phyloP scores from a whole-genome alignment of 1,140 invertebrate species.

The Octopus bimaculoides region DNA sequence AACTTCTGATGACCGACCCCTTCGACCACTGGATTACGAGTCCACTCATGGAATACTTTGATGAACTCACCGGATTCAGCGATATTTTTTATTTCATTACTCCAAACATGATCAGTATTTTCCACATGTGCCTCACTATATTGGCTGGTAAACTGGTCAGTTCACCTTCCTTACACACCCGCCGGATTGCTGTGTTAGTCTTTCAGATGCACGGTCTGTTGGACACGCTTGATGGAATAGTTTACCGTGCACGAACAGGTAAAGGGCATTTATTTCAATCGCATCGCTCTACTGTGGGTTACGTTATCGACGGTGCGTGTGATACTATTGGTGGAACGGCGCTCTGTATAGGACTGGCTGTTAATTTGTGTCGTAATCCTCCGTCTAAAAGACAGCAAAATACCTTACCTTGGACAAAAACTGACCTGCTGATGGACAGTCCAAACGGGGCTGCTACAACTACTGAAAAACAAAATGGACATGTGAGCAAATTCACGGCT shows the following conservation, averaged over 20 bases:
- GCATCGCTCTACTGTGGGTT: conserved; percentile 43
- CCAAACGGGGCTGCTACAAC: background rate
- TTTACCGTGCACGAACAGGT: conserved; percentile 41
- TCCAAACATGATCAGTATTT: conserved; percentile 51
- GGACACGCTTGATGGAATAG: conserved; percentile 50
- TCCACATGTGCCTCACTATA: conserved; percentile 43
- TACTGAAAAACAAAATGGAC: conserved; percentile 9
- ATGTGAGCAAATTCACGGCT: conserved; percentile 38
- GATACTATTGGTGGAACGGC: conserved; percentile 44
- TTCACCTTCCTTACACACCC: conserved; percentile 39
- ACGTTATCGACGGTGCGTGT: conserved; percentile 43
- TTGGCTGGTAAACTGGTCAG: conserved; percentile 44
- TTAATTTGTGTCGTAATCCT: conserved; percentile 14
- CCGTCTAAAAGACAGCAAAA: conserved; percentile 1
- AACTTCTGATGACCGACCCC: conserved; percentile 50
- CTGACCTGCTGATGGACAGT: conserved; percentile 10
- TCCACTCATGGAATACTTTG: conserved; percentile 46
- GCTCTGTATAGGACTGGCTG: conserved; percentile 23
- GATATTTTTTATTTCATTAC: conserved; percentile 49
- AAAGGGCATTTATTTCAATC: conserved; percentile 39
- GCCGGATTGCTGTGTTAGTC: conserved; percentile 43
- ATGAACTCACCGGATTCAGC: conserved; percentile 46
- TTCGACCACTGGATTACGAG: conserved; percentile 44
- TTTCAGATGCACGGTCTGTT: conserved; percentile 48
- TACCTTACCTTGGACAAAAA: conserved; percentile 28